Evolutionary conservation across 2,888 invertebrate genomes (phyloP), one percentile per base, ranked within the genome.

Genomic region (Andrena camellia): DNA sequence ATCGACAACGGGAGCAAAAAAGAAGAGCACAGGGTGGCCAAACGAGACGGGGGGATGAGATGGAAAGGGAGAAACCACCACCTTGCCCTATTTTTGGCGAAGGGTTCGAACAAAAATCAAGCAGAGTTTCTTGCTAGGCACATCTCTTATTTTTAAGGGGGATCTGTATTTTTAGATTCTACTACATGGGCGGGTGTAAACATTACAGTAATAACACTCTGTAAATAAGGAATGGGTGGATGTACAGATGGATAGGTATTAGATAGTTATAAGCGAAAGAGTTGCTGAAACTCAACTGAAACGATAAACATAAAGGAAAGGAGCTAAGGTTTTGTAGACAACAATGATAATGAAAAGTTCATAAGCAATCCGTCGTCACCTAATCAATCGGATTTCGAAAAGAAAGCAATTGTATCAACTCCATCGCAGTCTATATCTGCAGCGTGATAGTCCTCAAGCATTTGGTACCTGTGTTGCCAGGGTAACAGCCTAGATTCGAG

Each of bases 401-500:
- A 17, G 23, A n/a, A 23, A 29, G 31, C 6, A 5, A 4, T n/a
- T n/a, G 33, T 26, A 69, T 48, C 42, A 48, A 48, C 6, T 17
- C 13, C 42, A 48, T 60, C 59, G 26, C n/a, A 29, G 13, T 70
- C 29, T 54, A 50, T 59, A 26, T 20, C 52, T 52, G 10, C 20
- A 3, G 20, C 8, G 4, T 23, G 26, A 33, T 69, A 60, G 33
- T 50, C 33, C 29, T 80, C 70, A 60, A 74, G 66, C 74, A 57
- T 84, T 78, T 35, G 63, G 54, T 85, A 79, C 82, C 86, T 86
- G 84, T 88, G 90, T 90, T 90, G 89, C 89, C 91, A 91, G 80
- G 91, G 92, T 86, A 91, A 92, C 91, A 91, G 90, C 92, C 92
- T 91, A 91, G 90, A 91, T 92, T 91, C 86, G 78, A 83, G 85